These are phyloP conservation scores for Amphiura filiformis DNA, from an alignment of 35 echinoderm and acorn worm species.

Conservation along the genomic window DNA sequence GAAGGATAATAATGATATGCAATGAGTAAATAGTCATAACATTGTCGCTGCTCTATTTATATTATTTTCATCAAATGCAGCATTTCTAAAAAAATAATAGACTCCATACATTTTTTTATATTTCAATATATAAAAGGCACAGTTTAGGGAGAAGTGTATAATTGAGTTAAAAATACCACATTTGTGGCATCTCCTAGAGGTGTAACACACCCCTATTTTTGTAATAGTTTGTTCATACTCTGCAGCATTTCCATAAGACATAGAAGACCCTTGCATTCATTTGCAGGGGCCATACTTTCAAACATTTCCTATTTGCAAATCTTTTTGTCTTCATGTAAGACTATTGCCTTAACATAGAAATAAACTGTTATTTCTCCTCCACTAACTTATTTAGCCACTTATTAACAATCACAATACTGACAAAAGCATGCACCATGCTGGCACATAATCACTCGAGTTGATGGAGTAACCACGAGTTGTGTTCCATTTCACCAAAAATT, in stretches of 20 bases:
- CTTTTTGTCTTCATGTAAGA: not conserved
- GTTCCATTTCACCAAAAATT: too few relatives aligned
- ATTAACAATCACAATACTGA: not conserved
- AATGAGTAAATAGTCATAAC: not conserved
- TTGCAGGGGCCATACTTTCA: not conserved
- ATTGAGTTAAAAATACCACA: not conserved
- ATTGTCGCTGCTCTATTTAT: conserved; percentile 11
- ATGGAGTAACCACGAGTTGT: not conserved
- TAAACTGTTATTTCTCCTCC: too few relatives aligned
- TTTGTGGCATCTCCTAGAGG: not conserved
- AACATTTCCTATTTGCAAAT: not conserved
- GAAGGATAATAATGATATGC: not conserved
- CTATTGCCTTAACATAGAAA: not conserved
- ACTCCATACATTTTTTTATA: conserved; percentile 12
- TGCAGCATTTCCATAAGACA: not conserved
- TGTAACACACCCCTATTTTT: not conserved
- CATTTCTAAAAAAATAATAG: conserved; percentile 16
- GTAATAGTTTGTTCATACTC: not conserved
- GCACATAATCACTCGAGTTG: not conserved
- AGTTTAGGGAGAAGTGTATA: conserved; percentile 14
- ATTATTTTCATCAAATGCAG: conserved; percentile 11
- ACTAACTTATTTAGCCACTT: too few relatives aligned
- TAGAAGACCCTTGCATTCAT: not conserved
- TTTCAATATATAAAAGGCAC: conserved; percentile 15
- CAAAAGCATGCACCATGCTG: not conserved